Percentiles rank a stretch among this genome's conserved stretches.
phyloP scores from a whole-genome alignment of 1,140 invertebrate genomes.

The Ridgeia piscesae region DNA sequence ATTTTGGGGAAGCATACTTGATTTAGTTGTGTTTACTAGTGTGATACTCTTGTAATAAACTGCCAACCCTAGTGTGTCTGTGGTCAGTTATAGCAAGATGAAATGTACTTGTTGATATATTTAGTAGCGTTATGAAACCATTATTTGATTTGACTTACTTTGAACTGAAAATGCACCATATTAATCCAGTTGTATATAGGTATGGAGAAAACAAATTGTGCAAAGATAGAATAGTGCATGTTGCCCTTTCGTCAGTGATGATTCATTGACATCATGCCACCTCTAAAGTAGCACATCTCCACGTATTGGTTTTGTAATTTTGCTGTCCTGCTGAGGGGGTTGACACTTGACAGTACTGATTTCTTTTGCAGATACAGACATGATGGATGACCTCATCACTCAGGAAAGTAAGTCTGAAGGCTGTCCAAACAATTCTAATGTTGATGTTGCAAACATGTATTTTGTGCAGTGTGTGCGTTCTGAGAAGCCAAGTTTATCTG shows the following conservation, averaged over 20 bases:
- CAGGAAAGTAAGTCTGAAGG: constrained; percentile 49
- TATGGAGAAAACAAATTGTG: neutral
- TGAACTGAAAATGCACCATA: neutral
- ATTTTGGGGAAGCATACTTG: no score
- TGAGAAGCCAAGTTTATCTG: no score
- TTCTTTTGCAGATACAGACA: constrained; percentile 40
- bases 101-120: no score
- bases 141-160: no score
- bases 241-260: neutral
- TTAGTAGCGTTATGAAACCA: no score
- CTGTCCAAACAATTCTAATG: neutral
- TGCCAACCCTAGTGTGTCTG: no score
- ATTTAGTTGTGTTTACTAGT: no score
- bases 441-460: neutral
- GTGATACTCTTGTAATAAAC: no score
- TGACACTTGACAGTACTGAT: constrained; percentile 6
- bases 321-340: neutral
- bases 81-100: no score
- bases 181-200: neutral
- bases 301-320: neutral
- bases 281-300: neutral
- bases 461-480: neutral
- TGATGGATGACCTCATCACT: constrained; percentile 54
- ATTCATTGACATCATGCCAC: neutral
- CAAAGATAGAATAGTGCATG: neutral